phyloP scores from a whole-genome alignment of 2,888 invertebrate species.

The Apotomis betuletana region DNA sequence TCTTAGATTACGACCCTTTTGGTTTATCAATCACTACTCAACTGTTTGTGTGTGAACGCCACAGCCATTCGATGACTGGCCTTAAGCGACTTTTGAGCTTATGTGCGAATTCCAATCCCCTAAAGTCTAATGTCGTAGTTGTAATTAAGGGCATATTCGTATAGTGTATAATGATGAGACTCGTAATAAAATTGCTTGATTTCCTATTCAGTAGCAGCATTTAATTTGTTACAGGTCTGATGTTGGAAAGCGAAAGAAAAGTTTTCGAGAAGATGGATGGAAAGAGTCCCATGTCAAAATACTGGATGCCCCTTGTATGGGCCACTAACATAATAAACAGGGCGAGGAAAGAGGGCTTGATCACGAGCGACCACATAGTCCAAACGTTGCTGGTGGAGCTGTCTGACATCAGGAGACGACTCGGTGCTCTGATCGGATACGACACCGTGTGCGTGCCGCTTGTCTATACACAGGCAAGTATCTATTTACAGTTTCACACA shows the following conservation, averaged over 20 bases:
- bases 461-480: conserved; percentile 93
- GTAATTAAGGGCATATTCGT: too few relatives aligned
- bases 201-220: too few relatives aligned
- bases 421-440: conserved; percentile 94
- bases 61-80: too few relatives aligned
- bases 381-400: conserved; percentile 95
- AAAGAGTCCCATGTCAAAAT: conserved; percentile 93
- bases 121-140: too few relatives aligned
- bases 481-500: not conserved
- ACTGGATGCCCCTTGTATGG: conserved; percentile 97
- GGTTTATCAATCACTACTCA: too few relatives aligned
- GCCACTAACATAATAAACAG: conserved; percentile 95
- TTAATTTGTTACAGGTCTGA: conserved; percentile 85
- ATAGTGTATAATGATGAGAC: too few relatives aligned
- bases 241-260: conserved; percentile 95
- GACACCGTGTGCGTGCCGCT: conserved; percentile 96
- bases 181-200: too few relatives aligned
- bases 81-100: too few relatives aligned
- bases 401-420: conserved; percentile 92
- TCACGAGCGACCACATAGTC: conserved; percentile 95
- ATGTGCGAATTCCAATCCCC: too few relatives aligned
- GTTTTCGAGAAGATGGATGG: conserved; percentile 95
- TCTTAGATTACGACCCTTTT: too few relatives aligned
- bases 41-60: too few relatives aligned
- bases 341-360: conserved; percentile 92